Evolutionary conservation across 2,888 invertebrate genomes (phyloP), one percentile per base, ranked within the genome.

Genomic region (Morpho achilles): DNA sequence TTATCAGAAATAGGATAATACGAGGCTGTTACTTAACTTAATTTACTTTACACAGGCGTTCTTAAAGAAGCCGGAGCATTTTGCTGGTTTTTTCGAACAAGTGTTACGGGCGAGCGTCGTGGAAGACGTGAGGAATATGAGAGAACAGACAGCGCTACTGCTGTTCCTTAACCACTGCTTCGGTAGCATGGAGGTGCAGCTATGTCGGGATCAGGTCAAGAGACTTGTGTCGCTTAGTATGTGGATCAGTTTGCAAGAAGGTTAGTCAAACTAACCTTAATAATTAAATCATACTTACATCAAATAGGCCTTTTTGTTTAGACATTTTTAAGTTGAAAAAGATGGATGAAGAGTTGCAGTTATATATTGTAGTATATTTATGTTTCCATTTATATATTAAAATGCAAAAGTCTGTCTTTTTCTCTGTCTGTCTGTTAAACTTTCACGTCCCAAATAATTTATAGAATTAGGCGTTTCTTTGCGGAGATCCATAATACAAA

Each of bases 131-230:
- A 70, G 71, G 16, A 84, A 86, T 65, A 87, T 90, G 72, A 91
- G 93, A 42, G 99, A 99, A 77, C 96, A 98, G 81, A 98, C 97
- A 0, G 94, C 96, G 0, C 81, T 99, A 51, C 91, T 99, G 9
- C 93, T 98, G 45, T 99, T 99, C 80, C 91, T 99, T 2, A 98
- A 98, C 82, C 98, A 99, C 78, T 97, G 98, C 77, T 99, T 99
- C 75, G 98, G 98, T 74, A 98, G 98, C 70, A 96, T 99, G 95
- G 99, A 99, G 90, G 96, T 98, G 56, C 96, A 96, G 70, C 84
- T 99, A 48, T 97, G 99, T 59, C 91, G 99, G 46, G 96, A 97
- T 70, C 97, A 98, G 84, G 96, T 97, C 8, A 97, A 97, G 81
- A 92, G 96, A 59, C 91, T 99, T 6, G 97, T 98, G 0, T 98